Evolutionary conservation across 2,113 vertebrate genomes (phyloP).

Genomic region (Anoplopoma fimbria): DNA sequence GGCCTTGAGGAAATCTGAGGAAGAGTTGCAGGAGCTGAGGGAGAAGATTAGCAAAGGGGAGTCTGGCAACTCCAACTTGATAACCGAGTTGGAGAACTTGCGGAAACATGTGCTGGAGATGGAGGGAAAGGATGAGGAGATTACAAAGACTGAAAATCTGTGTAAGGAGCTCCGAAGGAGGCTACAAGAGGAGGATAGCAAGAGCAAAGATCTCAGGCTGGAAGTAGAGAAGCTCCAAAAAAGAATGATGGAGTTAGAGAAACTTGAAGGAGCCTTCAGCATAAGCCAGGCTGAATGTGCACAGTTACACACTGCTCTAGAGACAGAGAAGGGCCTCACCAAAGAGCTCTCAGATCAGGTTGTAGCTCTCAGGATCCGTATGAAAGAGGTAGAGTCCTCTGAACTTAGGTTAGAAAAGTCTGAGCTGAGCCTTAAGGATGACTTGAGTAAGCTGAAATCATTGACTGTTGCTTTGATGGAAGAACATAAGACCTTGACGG

Average conservation of each 20-base stretch:
- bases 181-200: slow-evolving; percentile 90
- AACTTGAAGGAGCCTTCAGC: slow-evolving; percentile 90
- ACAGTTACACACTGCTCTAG: slow-evolving; percentile 89
- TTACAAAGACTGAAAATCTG: slow-evolving; percentile 93
- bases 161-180: slow-evolving; percentile 92
- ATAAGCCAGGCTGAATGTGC: slow-evolving; percentile 90
- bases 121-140: slow-evolving; percentile 98
- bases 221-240: slow-evolving; percentile 95
- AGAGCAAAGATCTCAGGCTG: slow-evolving; percentile 89
- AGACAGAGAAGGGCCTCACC: slow-evolving; percentile 90
- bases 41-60: slow-evolving; percentile 93
- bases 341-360: slow-evolving; percentile 94
- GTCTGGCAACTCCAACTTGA: slow-evolving; percentile 92
- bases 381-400: slow-evolving; percentile 94
- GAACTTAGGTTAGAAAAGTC: slow-evolving; percentile 94
- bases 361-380: slow-evolving; percentile 90
- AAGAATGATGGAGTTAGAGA: slow-evolving; percentile 94
- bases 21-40: slow-evolving; percentile 91
- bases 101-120: slow-evolving; percentile 93
- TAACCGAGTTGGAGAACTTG: slow-evolving; percentile 94
- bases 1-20: slow-evolving; percentile 90
- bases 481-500: slow-evolving; percentile 92
- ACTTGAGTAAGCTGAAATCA: slow-evolving; percentile 95
- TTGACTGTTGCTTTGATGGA: slow-evolving; percentile 96
- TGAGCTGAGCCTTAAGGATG: slow-evolving; percentile 93